A percentile compares a stretch with the other conserved stretches of the same genome.
Conservation (phyloP, 2,888 invertebrate genomes). For the Orthosia incerta region DNA sequence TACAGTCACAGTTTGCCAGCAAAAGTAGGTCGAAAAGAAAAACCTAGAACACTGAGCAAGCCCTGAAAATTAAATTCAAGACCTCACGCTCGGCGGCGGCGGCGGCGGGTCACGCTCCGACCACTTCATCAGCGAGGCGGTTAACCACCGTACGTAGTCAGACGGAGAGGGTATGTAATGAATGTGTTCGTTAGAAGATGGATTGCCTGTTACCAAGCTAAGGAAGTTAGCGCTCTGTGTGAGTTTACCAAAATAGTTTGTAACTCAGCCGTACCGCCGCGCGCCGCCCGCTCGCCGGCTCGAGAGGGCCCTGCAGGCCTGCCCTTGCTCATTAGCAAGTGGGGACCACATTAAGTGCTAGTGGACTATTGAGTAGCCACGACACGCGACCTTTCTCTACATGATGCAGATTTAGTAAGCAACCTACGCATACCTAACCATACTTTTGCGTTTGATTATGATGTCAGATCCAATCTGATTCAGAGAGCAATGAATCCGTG, state of each 20-base stretch:
- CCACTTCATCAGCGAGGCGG: not conserved
- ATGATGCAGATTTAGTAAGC: constrained; percentile 6
- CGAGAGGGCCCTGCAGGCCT: not conserved
- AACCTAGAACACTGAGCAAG: not conserved
- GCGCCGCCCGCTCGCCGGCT: not conserved
- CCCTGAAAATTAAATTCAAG: constrained; percentile 7
- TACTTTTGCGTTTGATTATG: constrained; percentile 23
- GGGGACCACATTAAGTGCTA: not conserved
- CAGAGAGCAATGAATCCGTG: constrained; percentile 38
- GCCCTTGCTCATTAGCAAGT: constrained; percentile 2
- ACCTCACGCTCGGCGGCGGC: not conserved
- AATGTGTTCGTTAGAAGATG: constrained; percentile 24
- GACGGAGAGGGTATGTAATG: not conserved
- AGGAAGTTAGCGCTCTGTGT: constrained; percentile 6
- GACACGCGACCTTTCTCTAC: constrained; percentile 10
- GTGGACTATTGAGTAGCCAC: constrained; percentile 1
- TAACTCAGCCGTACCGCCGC: not conserved
- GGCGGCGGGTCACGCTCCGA: not conserved
- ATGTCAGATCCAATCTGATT: constrained; percentile 47
- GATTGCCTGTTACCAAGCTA: constrained; percentile 14
- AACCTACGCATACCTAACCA: not conserved
- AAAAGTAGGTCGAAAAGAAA: constrained; percentile 7
- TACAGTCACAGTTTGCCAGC: constrained; percentile 9
- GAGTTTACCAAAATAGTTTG: constrained; percentile 14
- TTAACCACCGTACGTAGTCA: not conserved